Base-by-base conservation (phyloP, 2,797 vertebrate species). In the Rachycentron canadum region DNA sequence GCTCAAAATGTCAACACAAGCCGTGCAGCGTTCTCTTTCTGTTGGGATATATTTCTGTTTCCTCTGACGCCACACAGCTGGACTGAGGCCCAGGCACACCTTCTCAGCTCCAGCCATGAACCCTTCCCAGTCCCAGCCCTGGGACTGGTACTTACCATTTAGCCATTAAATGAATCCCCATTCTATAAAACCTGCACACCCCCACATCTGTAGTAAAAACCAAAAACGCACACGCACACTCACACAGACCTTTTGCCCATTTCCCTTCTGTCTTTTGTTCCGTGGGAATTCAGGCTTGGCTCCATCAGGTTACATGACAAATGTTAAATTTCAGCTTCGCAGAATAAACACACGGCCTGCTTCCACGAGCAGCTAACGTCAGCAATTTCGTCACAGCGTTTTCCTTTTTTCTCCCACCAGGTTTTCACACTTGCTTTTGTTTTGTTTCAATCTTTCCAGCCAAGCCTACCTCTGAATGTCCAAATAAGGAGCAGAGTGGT, bases 91-190 rank as follows among this genome's bases (percentile, higher is more conserved):
- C 88, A 72, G 89, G 74, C 76, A 84, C 92, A 80, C 87, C 89
- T 88, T 83, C 86, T 59, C 69, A 69, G 86, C 88, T 91, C 82
- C 60, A 75, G 78, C 88, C 82, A 82, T 85, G 82, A 91, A 86
- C 89, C 86, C 78, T 89, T 88, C 83, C 60, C 83, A 74, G 74
- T 79, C 88, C 84, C 85, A 82, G 88, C 71, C 62, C 76, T 61
- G 92, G 92, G 91, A 93, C 91, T 85, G 86, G 87, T 87, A 83
- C 93, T 94, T 92, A 92, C 92, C 81, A 91, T 91, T n/a, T 87
- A 91, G 85, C 91, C 87, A 85, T 94, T 91, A 94, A 94, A 93
- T 80, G 80, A 92, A 91, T 94, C 89, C 90, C 93, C 79, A 76
- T 92, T 85, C 91, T 91, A 86, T 92, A 93, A 94, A 94, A 91